Evolutionary conservation across 2,113 vertebrate genomes (phyloP).

Genomic region (Tragelaphus strepsiceros): DNA sequence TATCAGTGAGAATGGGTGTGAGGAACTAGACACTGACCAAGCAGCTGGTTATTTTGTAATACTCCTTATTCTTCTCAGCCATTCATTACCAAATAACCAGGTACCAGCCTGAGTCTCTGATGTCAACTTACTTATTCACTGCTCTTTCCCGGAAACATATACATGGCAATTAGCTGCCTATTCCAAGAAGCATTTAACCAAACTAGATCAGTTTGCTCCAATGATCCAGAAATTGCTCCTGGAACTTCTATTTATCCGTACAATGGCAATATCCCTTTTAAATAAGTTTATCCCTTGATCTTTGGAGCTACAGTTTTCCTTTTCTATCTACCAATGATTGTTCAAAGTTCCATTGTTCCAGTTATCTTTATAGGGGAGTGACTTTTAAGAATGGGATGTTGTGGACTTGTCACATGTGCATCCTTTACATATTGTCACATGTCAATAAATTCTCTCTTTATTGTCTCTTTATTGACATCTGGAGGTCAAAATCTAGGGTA

Average conservation of each 20-base stretch:
- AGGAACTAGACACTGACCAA: neutral
- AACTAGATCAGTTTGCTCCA: neutral
- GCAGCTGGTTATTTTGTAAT: neutral
- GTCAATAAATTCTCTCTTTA: too few species aligned
- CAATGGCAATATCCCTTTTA: neutral
- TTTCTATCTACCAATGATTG: neutral
- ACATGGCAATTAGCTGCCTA: fast-evolving
- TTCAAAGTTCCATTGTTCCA: neutral
- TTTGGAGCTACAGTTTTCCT: neutral
- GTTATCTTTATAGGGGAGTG: neutral
- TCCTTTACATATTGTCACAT: too few species aligned
- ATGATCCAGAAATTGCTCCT: neutral
- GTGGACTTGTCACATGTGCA: too few species aligned
- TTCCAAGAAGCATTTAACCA: neutral
- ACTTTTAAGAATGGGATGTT: neutral
- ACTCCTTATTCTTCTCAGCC: neutral
- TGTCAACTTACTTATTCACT: neutral
- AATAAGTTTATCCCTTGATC: neutral
- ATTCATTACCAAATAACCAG: neutral
- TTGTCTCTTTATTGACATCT: neutral
- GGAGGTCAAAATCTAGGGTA: neutral
- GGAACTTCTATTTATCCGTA: neutral
- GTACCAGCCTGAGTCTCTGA: neutral
- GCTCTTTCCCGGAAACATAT: neutral
- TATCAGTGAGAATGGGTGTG: neutral